These are phyloP conservation scores for Cryptocheilus praepositus DNA, from an alignment of 2,888 invertebrate species.

Conservation along the genomic window DNA sequence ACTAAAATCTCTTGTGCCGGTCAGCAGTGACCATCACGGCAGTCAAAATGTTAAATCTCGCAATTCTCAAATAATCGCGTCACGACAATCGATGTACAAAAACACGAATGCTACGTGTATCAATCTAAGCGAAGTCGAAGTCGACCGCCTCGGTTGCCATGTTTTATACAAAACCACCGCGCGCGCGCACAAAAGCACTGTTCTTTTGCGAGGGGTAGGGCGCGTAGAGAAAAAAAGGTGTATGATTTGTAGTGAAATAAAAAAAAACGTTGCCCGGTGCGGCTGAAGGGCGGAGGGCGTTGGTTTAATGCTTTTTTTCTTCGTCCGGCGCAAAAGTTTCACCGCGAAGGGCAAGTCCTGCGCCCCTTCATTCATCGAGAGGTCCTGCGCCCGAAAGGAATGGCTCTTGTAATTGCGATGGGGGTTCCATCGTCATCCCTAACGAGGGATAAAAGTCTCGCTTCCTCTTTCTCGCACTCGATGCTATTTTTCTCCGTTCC, in stretches of 20 bases:
- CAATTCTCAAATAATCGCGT: too few species aligned
- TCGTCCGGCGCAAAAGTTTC: background rate
- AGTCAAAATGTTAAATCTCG: too few species aligned
- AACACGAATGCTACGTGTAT: too few species aligned
- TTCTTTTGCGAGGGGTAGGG: background rate
- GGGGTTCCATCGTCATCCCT: slow-evolving; percentile 3
- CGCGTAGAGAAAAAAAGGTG: slow-evolving; percentile 11
- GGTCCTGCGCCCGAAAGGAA: background rate
- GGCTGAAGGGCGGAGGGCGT: slow-evolving; percentile 41
- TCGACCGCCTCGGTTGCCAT: too few species aligned
- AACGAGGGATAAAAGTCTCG: background rate
- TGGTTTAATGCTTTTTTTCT: slow-evolving; percentile 39
- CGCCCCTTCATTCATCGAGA: slow-evolving; percentile 3
- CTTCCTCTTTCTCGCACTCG: background rate
- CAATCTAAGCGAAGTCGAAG: too few species aligned
- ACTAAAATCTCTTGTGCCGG: too few species aligned
- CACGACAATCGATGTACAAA: too few species aligned
- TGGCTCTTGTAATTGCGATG: slow-evolving; percentile 2
- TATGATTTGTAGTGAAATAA: background rate
- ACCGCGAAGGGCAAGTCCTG: too few species aligned
- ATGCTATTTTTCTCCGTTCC: slow-evolving; percentile 3
- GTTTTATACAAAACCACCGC: too few species aligned
- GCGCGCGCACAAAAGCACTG: too few species aligned
- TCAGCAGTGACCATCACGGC: too few species aligned
- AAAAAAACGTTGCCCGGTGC: slow-evolving; percentile 23